phyloP scores from a whole-genome alignment of 2,797 vertebrate species.

The Gallinago nigripennis region DNA sequence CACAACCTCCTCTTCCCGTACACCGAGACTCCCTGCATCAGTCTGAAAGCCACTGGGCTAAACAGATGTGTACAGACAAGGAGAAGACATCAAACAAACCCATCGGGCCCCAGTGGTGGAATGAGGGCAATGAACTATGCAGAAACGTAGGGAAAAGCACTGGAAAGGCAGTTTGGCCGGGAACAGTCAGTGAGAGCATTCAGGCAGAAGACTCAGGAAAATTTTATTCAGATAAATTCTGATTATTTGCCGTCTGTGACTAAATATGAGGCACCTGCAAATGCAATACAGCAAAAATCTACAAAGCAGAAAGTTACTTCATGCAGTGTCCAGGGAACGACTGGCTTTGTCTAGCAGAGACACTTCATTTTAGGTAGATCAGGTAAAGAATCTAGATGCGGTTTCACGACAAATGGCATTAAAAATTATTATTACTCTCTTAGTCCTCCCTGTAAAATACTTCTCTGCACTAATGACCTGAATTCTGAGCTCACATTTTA shows the following conservation, averaged over 20 bases:
- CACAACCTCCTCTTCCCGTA: neutral
- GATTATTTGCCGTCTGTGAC: constrained; percentile 21
- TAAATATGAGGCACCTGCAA: constrained; percentile 52
- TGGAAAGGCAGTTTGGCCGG: constrained; percentile 61
- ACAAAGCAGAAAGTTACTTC: constrained; percentile 50
- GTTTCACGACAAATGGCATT: neutral
- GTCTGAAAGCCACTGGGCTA: neutral
- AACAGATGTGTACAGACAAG: neutral
- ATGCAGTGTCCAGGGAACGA: neutral
- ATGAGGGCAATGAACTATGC: constrained; percentile 49
- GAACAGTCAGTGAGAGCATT: neutral
- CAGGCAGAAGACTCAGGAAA: constrained; percentile 43
- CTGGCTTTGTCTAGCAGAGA: neutral
- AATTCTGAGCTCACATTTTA: constrained; percentile 45
- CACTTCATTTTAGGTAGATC: neutral
- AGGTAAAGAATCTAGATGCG: neutral
- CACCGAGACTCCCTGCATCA: neutral
- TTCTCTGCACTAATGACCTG: neutral
- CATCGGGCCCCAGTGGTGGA: neutral
- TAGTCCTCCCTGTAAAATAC: neutral
- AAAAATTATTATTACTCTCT: neutral
- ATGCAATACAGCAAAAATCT: constrained; percentile 58
- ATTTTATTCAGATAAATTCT: constrained; percentile 63
- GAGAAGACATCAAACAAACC: neutral
- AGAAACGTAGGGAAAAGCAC: constrained; percentile 16